A percentile compares a stretch with the other conserved stretches of the same genome.
Evolutionary conservation across 1,140 invertebrate genomes (phyloP).

Genomic region (Antheraea pernyi): DNA sequence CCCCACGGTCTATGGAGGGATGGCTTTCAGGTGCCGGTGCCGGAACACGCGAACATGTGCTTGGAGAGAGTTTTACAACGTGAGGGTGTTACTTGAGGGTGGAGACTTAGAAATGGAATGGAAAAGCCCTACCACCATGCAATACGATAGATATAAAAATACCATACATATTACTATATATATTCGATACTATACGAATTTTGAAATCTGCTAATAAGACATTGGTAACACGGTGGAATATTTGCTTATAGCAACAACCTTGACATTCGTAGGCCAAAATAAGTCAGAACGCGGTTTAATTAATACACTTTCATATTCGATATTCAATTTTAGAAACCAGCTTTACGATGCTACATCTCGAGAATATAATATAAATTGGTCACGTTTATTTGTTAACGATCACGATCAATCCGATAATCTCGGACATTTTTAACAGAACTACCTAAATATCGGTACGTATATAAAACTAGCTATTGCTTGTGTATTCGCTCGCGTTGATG

Average conservation of each 20-base stretch:
- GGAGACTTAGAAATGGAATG: too few species aligned
- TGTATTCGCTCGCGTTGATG: too few species aligned
- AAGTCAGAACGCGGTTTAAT: constrained; percentile 10
- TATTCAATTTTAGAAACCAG: constrained; percentile 11
- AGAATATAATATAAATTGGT: constrained; percentile 8
- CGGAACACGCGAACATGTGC: too few species aligned
- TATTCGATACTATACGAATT: too few species aligned
- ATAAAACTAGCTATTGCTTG: too few species aligned
- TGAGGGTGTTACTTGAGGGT: too few species aligned
- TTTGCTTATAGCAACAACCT: constrained; percentile 14
- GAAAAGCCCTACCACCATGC: too few species aligned
- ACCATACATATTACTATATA: too few species aligned
- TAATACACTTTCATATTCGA: constrained; percentile 17
- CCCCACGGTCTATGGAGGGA: too few species aligned
- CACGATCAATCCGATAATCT: constrained; percentile 5
- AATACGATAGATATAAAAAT: too few species aligned
- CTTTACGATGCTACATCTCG: constrained; percentile 10
- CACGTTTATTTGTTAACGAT: constrained; percentile 8
- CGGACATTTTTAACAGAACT: not conserved
- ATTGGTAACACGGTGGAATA: constrained; percentile 10
- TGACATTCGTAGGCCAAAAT: constrained; percentile 15
- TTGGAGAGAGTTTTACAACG: too few species aligned
- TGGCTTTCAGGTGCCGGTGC: too few species aligned
- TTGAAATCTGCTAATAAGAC: constrained; percentile 14
- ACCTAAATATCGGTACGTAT: not conserved